These are phyloP conservation scores for Rhinichthys klamathensis DNA, from an alignment of 2,113 vertebrate species.

Conservation along the genomic window DNA sequence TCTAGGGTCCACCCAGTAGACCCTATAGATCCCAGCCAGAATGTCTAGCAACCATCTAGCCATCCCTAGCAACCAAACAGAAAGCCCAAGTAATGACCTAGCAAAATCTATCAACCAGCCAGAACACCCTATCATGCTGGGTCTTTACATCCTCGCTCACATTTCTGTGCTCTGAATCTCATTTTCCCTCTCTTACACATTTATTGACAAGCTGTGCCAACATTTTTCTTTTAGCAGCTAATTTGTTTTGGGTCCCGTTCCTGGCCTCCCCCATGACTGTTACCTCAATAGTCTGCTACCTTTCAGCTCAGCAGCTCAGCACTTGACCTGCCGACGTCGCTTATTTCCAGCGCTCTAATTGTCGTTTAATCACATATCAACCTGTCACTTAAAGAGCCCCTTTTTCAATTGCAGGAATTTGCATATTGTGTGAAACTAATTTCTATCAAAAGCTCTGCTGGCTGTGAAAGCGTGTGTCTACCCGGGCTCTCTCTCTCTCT, in stretches of 20 bases:
- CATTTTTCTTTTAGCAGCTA: constrained; percentile 69
- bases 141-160: background rate
- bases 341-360: constrained; percentile 81
- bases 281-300: constrained; percentile 75
- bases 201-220: constrained; percentile 68
- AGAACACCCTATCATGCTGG: background rate
- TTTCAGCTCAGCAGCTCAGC: constrained; percentile 72
- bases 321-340: constrained; percentile 76
- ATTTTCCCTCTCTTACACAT: constrained; percentile 44
- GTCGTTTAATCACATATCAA: constrained; percentile 85
- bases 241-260: constrained; percentile 77
- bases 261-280: constrained; percentile 70
- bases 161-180: background rate
- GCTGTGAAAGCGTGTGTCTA: constrained; percentile 66
- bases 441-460: constrained; percentile 75
- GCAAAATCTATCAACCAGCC: background rate
- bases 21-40: no score
- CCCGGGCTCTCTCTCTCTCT: constrained; percentile 54
- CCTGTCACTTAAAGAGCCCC: constrained; percentile 81
- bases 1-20: no score
- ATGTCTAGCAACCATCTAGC: no score
- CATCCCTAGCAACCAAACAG: no score
- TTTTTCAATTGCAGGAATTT: constrained; percentile 76
- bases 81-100: no score
- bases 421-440: constrained; percentile 85